Evolutionary conservation across 2,888 invertebrate species (phyloP).

Genomic region (Acleris emargana): DNA sequence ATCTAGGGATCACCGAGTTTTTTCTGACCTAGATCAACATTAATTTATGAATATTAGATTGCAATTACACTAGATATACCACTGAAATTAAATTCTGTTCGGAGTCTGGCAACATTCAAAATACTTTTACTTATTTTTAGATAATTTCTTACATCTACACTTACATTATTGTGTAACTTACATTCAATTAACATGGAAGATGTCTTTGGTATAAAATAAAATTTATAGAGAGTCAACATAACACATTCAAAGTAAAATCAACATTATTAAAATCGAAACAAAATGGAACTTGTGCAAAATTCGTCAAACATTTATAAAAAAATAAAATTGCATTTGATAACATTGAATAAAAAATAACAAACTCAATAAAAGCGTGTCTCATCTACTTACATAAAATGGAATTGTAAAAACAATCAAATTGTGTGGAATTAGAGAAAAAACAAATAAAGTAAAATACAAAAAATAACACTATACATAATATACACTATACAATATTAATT

Average conservation of each 20-base stretch:
- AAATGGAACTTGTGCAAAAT: neutral
- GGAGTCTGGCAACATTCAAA: constrained; percentile 49
- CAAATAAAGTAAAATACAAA: too few relatives aligned
- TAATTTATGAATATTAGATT: constrained; percentile 42
- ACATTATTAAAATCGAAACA: neutral
- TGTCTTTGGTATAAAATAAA: constrained; percentile 8
- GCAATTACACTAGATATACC: constrained; percentile 35
- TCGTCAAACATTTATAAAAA: neutral
- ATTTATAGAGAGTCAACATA: neutral
- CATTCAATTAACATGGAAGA: constrained; percentile 7
- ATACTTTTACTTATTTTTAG: constrained; percentile 16
- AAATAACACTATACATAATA: too few relatives aligned
- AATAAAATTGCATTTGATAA: neutral
- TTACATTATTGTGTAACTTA: constrained; percentile 1
- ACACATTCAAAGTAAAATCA: neutral
- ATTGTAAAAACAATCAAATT: neutral
- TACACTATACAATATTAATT: too few relatives aligned
- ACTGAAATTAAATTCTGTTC: constrained; percentile 48
- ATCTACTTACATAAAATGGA: neutral
- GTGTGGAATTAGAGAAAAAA: too few relatives aligned
- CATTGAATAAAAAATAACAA: neutral
- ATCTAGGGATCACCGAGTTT: constrained; percentile 42
- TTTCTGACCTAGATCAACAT: constrained; percentile 44
- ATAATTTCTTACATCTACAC: constrained; percentile 14
- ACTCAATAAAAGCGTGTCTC: neutral